phyloP scores from a whole-genome alignment of 2,888 invertebrate genomes.

The Nematopogon swammerdamellus region DNA sequence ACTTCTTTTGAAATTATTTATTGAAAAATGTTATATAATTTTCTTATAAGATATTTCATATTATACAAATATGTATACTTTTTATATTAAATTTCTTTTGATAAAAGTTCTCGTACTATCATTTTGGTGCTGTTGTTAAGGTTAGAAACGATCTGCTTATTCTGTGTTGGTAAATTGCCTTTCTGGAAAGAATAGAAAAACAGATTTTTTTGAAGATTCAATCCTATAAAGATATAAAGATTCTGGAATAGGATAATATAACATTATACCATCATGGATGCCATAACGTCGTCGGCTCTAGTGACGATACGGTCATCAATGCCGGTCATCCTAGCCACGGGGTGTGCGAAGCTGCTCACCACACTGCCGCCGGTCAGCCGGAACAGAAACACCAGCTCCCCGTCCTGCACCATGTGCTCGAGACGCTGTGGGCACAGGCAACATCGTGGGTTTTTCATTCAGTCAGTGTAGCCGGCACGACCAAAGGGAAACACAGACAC shows the following conservation, averaged over 20 bases:
- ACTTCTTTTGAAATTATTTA: constrained; percentile 2
- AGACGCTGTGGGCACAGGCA: constrained; percentile 55
- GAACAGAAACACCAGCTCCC: constrained; percentile 64
- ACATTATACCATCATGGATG: constrained; percentile 23
- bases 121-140: constrained; percentile 24
- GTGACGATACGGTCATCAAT: constrained; percentile 45
- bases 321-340: constrained; percentile 61
- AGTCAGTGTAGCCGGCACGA: too few relatives aligned
- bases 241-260: too few relatives aligned
- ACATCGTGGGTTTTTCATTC: too few relatives aligned
- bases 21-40: neutral
- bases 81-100: constrained; percentile 34
- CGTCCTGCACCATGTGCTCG: constrained; percentile 56
- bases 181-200: constrained; percentile 25
- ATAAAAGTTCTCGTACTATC: constrained; percentile 30
- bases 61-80: neutral
- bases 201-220: neutral
- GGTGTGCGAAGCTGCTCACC: constrained; percentile 61
- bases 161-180: constrained; percentile 26
- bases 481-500: too few relatives aligned
- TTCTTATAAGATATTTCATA: constrained; percentile 4
- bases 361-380: constrained; percentile 60
- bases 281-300: constrained; percentile 47
- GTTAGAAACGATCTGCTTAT: constrained; percentile 30
- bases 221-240: neutral